A percentile compares a stretch with the other conserved stretches of the same genome.
Evolutionary conservation across 2,113 vertebrate species (phyloP).

Genomic region (Actenoides lindsayi): DNA sequence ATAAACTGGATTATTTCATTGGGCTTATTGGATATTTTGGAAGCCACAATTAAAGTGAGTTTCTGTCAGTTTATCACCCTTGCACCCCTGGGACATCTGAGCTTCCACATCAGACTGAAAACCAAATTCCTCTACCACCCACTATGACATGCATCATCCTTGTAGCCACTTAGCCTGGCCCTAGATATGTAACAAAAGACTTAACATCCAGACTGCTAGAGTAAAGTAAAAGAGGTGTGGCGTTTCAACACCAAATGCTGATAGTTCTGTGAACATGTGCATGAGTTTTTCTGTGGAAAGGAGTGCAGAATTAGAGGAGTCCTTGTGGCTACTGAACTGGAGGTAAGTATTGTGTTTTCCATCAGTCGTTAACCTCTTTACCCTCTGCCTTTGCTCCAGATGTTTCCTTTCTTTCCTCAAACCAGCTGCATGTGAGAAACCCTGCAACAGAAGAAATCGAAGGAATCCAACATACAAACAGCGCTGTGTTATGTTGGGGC

Average conservation of each 20-base stretch:
- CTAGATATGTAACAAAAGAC: neutral
- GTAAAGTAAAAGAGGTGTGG: neutral
- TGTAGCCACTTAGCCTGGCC: neutral
- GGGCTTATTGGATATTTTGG: rapidly evolving
- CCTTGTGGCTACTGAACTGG: conserved; percentile 30
- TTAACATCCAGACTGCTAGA: neutral
- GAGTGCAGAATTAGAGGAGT: neutral
- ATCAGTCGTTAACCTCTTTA: conserved; percentile 24
- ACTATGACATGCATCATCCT: neutral
- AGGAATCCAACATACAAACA: neutral
- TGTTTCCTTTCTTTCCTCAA: conserved; percentile 52
- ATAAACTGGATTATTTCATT: neutral
- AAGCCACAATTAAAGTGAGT: neutral
- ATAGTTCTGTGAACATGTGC: neutral
- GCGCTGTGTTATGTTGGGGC: neutral
- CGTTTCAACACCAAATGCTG: neutral
- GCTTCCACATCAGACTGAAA: neutral
- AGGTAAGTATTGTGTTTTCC: conserved; percentile 11
- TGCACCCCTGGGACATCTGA: neutral
- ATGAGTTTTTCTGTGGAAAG: neutral
- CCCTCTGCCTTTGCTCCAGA: conserved; percentile 52
- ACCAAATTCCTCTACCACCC: neutral
- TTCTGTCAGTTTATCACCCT: neutral
- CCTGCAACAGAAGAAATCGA: neutral
- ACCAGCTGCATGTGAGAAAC: neutral